These are phyloP conservation scores for Diarsia rubi DNA, from an alignment of 2,888 invertebrate species.

Conservation along the genomic window DNA sequence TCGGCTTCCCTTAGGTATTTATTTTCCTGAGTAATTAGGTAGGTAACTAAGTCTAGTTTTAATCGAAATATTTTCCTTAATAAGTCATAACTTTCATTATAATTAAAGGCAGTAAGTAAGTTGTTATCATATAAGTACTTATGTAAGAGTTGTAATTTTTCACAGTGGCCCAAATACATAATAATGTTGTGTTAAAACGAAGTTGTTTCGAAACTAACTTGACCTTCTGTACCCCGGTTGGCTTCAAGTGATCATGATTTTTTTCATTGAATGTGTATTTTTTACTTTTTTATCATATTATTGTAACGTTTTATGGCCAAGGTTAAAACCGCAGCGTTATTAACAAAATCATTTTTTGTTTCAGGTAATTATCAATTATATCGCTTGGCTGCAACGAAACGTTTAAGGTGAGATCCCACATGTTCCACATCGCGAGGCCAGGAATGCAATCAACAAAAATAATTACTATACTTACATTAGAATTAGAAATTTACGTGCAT, in stretches of 20 bases:
- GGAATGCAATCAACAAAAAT: constrained; percentile 42
- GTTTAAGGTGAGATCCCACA: constrained; percentile 80
- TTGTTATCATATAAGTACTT: constrained; percentile 31
- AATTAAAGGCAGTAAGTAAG: constrained; percentile 24
- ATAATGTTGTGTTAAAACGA: constrained; percentile 79
- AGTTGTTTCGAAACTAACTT: constrained; percentile 81
- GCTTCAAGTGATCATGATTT: constrained; percentile 75
- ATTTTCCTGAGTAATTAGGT: neutral
- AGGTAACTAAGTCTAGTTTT: neutral
- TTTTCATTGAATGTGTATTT: constrained; percentile 70
- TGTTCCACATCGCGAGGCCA: constrained; percentile 24
- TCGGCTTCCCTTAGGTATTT: neutral
- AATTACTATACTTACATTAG: constrained; percentile 3
- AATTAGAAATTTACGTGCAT: constrained; percentile 19
- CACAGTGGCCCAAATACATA: constrained; percentile 84
- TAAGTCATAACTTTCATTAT: neutral
- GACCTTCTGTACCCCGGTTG: constrained; percentile 81
- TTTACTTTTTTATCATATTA: constrained; percentile 53
- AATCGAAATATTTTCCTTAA: neutral
- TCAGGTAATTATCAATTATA: constrained; percentile 81
- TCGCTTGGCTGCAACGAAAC: constrained; percentile 68
- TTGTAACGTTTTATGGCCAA: constrained; percentile 62
- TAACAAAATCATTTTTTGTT: constrained; percentile 77
- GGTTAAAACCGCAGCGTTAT: constrained; percentile 61
- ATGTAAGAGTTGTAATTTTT: constrained; percentile 72